Evolutionary conservation across 2,797 vertebrate species (phyloP).

Genomic region (Platalea minor): DNA sequence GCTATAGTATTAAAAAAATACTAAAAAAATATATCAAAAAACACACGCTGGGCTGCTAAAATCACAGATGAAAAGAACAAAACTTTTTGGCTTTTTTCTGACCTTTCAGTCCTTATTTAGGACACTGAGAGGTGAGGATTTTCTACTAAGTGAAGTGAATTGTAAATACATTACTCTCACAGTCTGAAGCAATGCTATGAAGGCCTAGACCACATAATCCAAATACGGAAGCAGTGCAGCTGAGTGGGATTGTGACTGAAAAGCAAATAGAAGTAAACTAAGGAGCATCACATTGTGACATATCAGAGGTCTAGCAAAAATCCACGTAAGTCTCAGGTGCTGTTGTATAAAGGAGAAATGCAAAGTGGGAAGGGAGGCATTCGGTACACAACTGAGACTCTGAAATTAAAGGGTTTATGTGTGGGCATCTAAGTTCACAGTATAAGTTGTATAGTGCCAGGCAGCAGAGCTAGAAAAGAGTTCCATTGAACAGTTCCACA

Average conservation of each 20-base stretch:
- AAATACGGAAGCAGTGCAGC: not conserved
- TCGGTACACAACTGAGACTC: not conserved
- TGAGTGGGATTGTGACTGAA: not conserved
- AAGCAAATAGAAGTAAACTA: not conserved
- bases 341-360: not conserved
- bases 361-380: not conserved
- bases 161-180: not conserved
- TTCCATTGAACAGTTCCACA: not conserved
- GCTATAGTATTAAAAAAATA: not conserved
- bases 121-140: not conserved
- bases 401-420: not conserved
- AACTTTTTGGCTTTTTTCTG: not conserved
- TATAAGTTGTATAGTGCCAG: not conserved
- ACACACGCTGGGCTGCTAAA: not conserved
- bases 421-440: not conserved
- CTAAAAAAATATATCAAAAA: not conserved
- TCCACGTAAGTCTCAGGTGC: not conserved
- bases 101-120: not conserved
- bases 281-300: not conserved
- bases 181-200: not conserved
- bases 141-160: not conserved
- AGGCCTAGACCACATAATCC: not conserved
- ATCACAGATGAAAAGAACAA: not conserved
- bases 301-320: not conserved
- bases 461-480: not conserved